Evolutionary conservation across 2,888 invertebrate species (phyloP), one percentile per base, ranked within the genome.

Genomic region (Trichopria drosophilae): DNA sequence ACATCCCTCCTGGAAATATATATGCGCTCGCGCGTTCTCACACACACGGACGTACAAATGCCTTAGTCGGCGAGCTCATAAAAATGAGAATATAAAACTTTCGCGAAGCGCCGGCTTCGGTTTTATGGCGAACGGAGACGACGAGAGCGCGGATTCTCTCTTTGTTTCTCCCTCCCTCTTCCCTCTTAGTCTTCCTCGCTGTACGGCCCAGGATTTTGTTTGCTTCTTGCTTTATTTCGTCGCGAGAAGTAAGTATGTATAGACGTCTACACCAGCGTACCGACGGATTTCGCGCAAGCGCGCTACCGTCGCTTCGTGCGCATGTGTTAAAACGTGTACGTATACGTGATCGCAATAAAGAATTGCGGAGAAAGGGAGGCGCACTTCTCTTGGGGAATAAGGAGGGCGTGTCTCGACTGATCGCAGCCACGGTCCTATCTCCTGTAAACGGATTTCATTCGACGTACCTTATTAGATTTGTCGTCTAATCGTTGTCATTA

Each of bases 41-140:
- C n/a, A n/a, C n/a, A n/a, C n/a, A n/a, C n/a, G n/a, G n/a, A n/a
- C n/a, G n/a, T n/a, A n/a, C n/a, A n/a, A n/a, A n/a, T n/a, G n/a
- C n/a, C n/a, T n/a, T n/a, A n/a, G n/a, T n/a, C n/a, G 40, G 41
- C 40, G 36, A 39, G 7, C 60, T 70, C 69, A 58, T 70, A 69
- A 71, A 72, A 60, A 61, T 63, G 63, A 57, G 57, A 65, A 61
- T 64, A 71, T 71, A 71, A 69, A 71, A 70, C 61, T 69, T 71
- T 72, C 66, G 69, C 62, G 62, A 71, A 69, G 64, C 65, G 66
- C 59, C 62, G 62, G 62, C 56, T 58, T 59, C 59, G 58, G 60
- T 60, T 68, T 69, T 69, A 71, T 44, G 61, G 55, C 56, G 43
- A 53, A 49, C 59, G 61, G 58, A 60, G 64, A 63, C 60, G 59